Evolutionary conservation across 2,113 vertebrate genomes (phyloP).

Genomic region (Gavia stellata): DNA sequence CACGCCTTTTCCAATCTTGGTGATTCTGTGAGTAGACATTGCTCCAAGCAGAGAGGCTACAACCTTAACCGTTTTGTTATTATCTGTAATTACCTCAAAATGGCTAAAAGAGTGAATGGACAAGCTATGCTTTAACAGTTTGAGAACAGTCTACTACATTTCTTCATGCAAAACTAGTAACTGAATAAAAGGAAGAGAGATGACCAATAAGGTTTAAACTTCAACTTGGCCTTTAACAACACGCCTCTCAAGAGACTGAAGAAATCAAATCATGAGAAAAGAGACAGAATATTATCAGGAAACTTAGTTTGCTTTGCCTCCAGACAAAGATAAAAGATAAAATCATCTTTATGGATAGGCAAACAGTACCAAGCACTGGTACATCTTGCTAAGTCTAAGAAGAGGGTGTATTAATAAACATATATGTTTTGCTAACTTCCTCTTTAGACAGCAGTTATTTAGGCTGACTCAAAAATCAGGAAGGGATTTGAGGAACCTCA

Average conservation of each 20-base stretch:
- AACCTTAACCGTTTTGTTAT: background rate
- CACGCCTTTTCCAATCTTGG: too few species aligned
- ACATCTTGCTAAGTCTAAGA: background rate
- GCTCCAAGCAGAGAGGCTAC: background rate
- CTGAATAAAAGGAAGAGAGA: background rate
- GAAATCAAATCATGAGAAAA: background rate
- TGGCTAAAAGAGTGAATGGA: background rate
- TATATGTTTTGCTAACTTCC: background rate
- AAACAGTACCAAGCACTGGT: background rate
- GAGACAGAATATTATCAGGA: background rate
- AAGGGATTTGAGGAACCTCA: background rate
- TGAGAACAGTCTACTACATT: background rate
- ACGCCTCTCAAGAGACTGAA: background rate
- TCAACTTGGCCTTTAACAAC: background rate
- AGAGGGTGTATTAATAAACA: background rate
- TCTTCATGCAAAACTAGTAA: background rate
- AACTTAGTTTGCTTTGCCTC: too few species aligned
- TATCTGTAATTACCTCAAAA: background rate
- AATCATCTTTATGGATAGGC: background rate
- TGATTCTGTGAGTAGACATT: too few species aligned
- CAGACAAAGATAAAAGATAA: too few species aligned
- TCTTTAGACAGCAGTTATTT: background rate
- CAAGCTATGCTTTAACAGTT: background rate
- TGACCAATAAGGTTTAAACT: background rate
- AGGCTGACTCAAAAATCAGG: background rate